phyloP scores from a whole-genome alignment of 2,888 invertebrate species.

The Lumbricus terrestris region DNA sequence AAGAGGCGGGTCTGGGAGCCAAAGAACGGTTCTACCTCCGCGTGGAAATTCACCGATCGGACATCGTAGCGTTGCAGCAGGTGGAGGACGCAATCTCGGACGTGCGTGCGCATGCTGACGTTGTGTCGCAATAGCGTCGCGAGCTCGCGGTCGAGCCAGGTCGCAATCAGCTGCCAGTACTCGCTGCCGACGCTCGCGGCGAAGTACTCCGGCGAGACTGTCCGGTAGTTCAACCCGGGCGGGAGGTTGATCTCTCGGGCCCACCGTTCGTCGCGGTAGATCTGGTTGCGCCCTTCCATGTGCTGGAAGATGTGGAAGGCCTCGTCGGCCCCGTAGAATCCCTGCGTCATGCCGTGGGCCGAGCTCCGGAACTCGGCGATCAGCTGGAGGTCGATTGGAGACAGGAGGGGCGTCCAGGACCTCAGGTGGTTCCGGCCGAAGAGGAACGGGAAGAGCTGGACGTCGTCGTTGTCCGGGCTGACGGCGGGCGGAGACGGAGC shows the following conservation, averaged over 20 bases:
- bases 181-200: slow-evolving; percentile 72
- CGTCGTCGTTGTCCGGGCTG: not conserved
- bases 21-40: slow-evolving; percentile 70
- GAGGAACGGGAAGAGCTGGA: not conserved
- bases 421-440: not conserved
- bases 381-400: not conserved
- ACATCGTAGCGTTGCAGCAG: slow-evolving; percentile 63
- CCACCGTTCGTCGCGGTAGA: not conserved
- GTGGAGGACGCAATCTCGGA: slow-evolving; percentile 71
- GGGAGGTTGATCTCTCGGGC: not conserved
- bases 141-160: slow-evolving; percentile 85
- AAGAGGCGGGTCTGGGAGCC: slow-evolving; percentile 78
- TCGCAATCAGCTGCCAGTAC: slow-evolving; percentile 71
- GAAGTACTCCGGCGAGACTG: slow-evolving; percentile 53
- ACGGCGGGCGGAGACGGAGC: not conserved
- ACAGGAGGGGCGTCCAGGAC: not conserved
- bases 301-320: not conserved
- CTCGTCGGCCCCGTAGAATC: not conserved
- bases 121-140: slow-evolving; percentile 67
- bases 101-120: slow-evolving; percentile 61
- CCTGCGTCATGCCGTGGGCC: not conserved
- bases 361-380: not conserved
- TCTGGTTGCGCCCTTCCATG: not conserved
- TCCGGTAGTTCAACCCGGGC: slow-evolving; percentile 36
- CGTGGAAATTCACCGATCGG: slow-evolving; percentile 67